Evolutionary conservation across 2,113 vertebrate genomes (phyloP).

Genomic region (Aptenodytes forsteri): DNA sequence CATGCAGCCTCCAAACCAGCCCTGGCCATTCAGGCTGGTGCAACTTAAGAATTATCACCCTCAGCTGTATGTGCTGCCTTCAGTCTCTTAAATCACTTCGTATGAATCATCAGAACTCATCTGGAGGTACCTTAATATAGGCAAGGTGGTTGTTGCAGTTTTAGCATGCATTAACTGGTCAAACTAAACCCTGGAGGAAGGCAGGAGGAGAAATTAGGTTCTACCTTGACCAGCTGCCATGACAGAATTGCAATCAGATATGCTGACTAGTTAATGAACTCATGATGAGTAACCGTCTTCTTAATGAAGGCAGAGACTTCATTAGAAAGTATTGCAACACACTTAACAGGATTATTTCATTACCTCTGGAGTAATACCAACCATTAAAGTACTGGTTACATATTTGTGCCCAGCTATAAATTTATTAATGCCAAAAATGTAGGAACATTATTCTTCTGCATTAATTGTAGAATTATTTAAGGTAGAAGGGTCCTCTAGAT

Average conservation of each 20-base stretch:
- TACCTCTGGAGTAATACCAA: background rate
- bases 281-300: background rate
- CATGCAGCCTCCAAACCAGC: background rate
- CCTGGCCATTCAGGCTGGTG: background rate
- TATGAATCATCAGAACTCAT: background rate
- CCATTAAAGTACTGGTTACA: background rate
- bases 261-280: background rate
- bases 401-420: background rate
- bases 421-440: background rate
- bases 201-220: background rate
- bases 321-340: background rate
- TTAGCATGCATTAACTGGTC: background rate
- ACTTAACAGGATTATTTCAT: background rate
- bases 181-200: background rate
- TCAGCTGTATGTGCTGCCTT: background rate
- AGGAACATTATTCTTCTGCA: background rate
- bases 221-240: background rate
- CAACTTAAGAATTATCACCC: background rate
- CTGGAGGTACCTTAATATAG: background rate
- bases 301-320: background rate
- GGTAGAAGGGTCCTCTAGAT: background rate
- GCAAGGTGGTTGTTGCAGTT: background rate
- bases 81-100: background rate
- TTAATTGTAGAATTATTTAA: background rate
- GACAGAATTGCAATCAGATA: background rate